Evolutionary conservation across 2,113 vertebrate genomes (phyloP).

Genomic region (Ceyx cyanopectus): DNA sequence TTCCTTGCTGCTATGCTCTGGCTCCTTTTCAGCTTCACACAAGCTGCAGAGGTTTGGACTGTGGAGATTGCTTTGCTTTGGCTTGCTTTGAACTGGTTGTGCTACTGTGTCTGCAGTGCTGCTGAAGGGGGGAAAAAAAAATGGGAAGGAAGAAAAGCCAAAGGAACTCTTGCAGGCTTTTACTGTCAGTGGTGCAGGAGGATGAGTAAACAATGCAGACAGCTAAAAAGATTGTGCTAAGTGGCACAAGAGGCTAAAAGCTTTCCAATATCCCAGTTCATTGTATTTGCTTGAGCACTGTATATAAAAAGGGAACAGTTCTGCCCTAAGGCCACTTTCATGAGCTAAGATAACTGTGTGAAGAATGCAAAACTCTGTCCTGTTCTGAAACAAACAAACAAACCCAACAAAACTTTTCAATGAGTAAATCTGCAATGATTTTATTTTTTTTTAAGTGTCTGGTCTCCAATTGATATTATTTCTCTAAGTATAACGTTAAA

Average conservation of each 20-base stretch:
- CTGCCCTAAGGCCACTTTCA: background rate
- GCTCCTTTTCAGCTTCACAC: conserved; percentile 59
- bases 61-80: background rate
- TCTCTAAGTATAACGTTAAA: background rate
- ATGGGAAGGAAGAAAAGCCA: background rate
- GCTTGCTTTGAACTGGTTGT: background rate
- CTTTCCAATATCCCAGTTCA: background rate
- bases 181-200: background rate
- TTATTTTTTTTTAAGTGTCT: background rate
- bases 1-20: conserved; percentile 40
- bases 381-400: background rate
- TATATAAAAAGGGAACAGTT: background rate
- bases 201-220: conserved; percentile 29
- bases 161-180: background rate
- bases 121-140: background rate
- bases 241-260: conserved; percentile 21
- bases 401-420: background rate
- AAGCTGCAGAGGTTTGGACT: background rate
- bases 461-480: background rate
- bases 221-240: conserved; percentile 23
- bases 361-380: background rate
- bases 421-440: background rate
- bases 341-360: background rate
- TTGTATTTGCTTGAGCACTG: background rate
- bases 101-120: background rate